Evolutionary conservation across 2,888 invertebrate species (phyloP).

Genomic region (Scelioninae gen. 2): DNA sequence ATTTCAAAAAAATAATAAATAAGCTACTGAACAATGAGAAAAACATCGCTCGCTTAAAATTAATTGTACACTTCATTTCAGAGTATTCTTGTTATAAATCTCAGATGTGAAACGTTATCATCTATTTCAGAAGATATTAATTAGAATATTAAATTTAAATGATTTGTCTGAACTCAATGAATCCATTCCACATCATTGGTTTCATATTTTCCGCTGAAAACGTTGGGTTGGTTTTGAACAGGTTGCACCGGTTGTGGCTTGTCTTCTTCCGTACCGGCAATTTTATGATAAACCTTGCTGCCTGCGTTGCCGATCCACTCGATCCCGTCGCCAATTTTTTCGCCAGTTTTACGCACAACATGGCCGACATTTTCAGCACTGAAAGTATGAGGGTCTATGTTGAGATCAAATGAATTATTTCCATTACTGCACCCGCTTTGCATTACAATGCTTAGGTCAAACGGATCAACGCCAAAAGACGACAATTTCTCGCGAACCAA

Average conservation of each 20-base stretch:
- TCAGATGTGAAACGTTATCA: not conserved
- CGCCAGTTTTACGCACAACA: constrained; percentile 84
- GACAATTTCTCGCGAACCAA: constrained; percentile 82
- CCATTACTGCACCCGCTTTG: constrained; percentile 83
- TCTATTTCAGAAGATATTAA: not conserved
- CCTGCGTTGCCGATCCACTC: constrained; percentile 84
- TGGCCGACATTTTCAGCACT: constrained; percentile 84
- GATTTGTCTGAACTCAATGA: constrained; percentile 59
- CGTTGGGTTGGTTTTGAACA: constrained; percentile 20
- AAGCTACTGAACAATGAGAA: not conserved
- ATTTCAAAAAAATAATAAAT: constrained; percentile 24
- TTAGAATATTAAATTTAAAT: not conserved
- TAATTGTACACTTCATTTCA: not conserved
- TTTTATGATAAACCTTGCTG: constrained; percentile 82
- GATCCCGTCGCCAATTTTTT: constrained; percentile 83
- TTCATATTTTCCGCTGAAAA: constrained; percentile 64
- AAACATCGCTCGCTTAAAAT: not conserved
- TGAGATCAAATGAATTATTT: constrained; percentile 79
- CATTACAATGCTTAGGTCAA: constrained; percentile 84
- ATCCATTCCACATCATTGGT: constrained; percentile 75
- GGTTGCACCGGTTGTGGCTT: constrained; percentile 23
- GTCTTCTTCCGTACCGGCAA: constrained; percentile 73
- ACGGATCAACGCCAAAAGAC: constrained; percentile 84
- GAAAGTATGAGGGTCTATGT: constrained; percentile 86
- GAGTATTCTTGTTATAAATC: constrained; percentile 19